These are phyloP conservation scores for Falco concolor DNA, from an alignment of 2,797 vertebrate species.

Conservation along the genomic window DNA sequence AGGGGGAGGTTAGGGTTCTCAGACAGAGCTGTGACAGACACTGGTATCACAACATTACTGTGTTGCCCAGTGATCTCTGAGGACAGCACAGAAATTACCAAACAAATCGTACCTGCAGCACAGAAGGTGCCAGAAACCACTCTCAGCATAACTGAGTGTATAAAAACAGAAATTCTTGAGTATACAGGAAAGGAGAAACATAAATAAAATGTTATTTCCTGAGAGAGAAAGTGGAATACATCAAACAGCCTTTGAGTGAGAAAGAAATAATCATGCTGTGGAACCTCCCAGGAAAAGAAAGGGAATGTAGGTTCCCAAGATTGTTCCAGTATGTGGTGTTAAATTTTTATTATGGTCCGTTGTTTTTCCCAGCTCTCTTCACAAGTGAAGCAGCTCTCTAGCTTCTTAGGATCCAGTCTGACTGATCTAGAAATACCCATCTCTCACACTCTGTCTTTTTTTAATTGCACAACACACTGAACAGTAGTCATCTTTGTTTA, in stretches of 20 bases:
- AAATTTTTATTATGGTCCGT: neutral
- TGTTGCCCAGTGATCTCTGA: neutral
- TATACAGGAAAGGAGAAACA: neutral
- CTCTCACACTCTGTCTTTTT: neutral
- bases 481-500: neutral
- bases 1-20: neutral
- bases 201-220: conserved; percentile 47
- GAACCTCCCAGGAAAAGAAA: conserved; percentile 14
- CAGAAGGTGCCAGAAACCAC: neutral
- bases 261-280: neutral
- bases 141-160: neutral
- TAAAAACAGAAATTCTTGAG: neutral
- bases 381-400: neutral
- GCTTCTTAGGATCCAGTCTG: neutral
- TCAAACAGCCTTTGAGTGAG: neutral
- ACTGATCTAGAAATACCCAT: neutral
- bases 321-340: neutral
- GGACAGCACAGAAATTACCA: neutral
- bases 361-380: neutral
- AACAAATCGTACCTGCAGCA: conserved; percentile 14
- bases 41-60: neutral
- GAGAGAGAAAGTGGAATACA: neutral
- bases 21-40: neutral
- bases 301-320: neutral
- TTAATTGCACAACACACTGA: neutral